A percentile compares a stretch with the other conserved stretches of the same genome.
Evolutionary conservation across 2,888 invertebrate genomes (phyloP).

Genomic region (Quadroppia sp.): DNA sequence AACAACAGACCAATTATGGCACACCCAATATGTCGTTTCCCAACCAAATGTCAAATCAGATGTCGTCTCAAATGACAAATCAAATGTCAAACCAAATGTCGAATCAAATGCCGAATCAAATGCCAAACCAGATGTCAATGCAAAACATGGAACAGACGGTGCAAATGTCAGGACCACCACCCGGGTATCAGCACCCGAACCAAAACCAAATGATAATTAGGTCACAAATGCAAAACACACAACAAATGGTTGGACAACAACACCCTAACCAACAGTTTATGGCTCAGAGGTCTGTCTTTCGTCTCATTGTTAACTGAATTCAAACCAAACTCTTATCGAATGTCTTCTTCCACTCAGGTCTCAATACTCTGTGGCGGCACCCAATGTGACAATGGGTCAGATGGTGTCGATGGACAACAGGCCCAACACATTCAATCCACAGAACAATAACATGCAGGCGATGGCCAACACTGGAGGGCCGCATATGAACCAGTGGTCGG

Average conservation of each 20-base stretch:
- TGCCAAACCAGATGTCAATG: constrained; percentile 38
- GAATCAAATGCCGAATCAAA: no score
- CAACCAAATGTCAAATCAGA: constrained; percentile 22
- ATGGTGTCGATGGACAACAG: constrained; percentile 38
- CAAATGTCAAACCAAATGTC: no score
- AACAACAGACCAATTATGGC: constrained; percentile 38
- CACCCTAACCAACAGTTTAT: constrained; percentile 41
- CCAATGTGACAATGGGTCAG: constrained; percentile 47
- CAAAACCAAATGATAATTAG: constrained; percentile 42
- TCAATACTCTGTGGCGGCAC: constrained; percentile 46
- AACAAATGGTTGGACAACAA: constrained; percentile 37
- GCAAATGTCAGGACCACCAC: constrained; percentile 20
- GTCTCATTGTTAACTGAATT: neutral
- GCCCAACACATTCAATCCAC: neutral
- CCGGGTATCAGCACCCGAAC: constrained; percentile 27
- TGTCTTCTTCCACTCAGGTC: constrained; percentile 40
- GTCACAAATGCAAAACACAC: constrained; percentile 39
- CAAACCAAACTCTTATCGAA: neutral
- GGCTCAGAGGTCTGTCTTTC: constrained; percentile 36
- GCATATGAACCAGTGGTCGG: constrained; percentile 42
- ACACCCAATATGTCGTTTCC: constrained; percentile 39
- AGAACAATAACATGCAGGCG: neutral
- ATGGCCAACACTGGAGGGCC: constrained; percentile 11
- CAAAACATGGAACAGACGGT: constrained; percentile 35
- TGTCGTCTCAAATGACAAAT: constrained; percentile 36